These are phyloP conservation scores for Acronicta psi DNA, from an alignment of 2,888 invertebrate species.

Conservation along the genomic window DNA sequence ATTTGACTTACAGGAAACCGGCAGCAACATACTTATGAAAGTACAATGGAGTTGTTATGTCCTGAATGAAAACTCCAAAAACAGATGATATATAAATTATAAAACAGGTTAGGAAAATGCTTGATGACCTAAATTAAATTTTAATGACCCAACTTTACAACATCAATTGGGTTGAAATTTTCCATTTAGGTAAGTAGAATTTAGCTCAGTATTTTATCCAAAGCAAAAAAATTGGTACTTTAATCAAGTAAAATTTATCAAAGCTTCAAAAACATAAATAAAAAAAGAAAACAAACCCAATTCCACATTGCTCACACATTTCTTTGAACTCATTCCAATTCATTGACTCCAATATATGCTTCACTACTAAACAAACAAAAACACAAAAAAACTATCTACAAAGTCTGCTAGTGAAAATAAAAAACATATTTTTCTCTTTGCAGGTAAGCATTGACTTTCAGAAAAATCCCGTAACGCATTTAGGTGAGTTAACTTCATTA, in stretches of 20 bases:
- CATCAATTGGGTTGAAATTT: too few species aligned
- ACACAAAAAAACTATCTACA: not conserved
- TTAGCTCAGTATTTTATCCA: not conserved
- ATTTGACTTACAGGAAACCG: too few species aligned
- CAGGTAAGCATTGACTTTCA: slow-evolving; percentile 54
- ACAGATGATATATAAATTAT: too few species aligned
- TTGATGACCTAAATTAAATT: too few species aligned
- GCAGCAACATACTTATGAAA: too few species aligned
- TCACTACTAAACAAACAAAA: slow-evolving; percentile 16
- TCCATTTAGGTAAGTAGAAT: not conserved
- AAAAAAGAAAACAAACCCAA: not conserved
- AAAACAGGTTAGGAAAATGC: too few species aligned
- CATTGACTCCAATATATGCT: slow-evolving; percentile 18
- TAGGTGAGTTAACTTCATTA: slow-evolving; percentile 54
- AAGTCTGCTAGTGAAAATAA: slow-evolving; percentile 9
- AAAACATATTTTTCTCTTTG: slow-evolving; percentile 26
- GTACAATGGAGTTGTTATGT: too few species aligned
- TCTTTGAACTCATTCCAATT: slow-evolving; percentile 30
- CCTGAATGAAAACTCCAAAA: too few species aligned
- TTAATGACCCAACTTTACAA: too few species aligned
- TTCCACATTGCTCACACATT: slow-evolving; percentile 7
- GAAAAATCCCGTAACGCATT: slow-evolving; percentile 38
- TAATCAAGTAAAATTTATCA: not conserved
- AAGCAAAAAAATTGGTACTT: not conserved
- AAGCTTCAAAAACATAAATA: slow-evolving; percentile 1